phyloP scores from a whole-genome alignment of 2,797 vertebrate genomes.

The Coregonus suidteri region DNA sequence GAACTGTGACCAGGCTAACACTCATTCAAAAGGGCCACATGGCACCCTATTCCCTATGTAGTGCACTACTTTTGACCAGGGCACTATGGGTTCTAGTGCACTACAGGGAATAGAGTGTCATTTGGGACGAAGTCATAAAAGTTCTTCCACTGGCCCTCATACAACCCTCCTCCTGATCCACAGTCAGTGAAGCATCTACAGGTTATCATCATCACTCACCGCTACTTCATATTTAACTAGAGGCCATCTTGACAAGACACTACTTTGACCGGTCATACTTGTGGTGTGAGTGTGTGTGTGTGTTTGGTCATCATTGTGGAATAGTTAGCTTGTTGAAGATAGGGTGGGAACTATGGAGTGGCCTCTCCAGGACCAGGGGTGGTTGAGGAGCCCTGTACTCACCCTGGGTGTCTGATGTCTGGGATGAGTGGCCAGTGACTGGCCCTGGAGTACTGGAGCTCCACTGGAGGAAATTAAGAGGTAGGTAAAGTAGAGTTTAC shows the following conservation, averaged over 20 bases:
- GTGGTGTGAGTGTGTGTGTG: slow-evolving; percentile 11
- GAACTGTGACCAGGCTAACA: slow-evolving; percentile 25
- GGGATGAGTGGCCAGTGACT: not conserved
- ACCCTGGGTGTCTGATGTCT: not conserved
- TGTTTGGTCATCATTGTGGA: slow-evolving; percentile 43
- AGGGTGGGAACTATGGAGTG: not conserved
- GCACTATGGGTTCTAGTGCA: no score
- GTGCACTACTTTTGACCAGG: no score
- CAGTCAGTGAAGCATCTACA: no score
- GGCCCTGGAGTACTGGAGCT: not conserved
- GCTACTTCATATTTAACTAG: slow-evolving; percentile 65
- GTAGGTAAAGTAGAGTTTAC: not conserved
- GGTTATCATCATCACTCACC: no score
- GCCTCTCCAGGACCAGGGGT: not conserved
- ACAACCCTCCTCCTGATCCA: no score
- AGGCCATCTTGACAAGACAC: slow-evolving; percentile 49
- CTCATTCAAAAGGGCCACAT: no score
- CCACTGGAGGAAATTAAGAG: not conserved
- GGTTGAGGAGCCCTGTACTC: not conserved
- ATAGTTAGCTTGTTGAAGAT: slow-evolving; percentile 39
- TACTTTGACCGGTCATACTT: no score
- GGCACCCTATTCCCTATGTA: no score
- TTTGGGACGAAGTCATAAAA: no score
- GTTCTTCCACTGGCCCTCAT: no score
- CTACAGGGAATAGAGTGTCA: no score